Evolutionary conservation across 1,140 invertebrate species (phyloP), one percentile per base, ranked within the genome.

Genomic region (Drosophila insularis): DNA sequence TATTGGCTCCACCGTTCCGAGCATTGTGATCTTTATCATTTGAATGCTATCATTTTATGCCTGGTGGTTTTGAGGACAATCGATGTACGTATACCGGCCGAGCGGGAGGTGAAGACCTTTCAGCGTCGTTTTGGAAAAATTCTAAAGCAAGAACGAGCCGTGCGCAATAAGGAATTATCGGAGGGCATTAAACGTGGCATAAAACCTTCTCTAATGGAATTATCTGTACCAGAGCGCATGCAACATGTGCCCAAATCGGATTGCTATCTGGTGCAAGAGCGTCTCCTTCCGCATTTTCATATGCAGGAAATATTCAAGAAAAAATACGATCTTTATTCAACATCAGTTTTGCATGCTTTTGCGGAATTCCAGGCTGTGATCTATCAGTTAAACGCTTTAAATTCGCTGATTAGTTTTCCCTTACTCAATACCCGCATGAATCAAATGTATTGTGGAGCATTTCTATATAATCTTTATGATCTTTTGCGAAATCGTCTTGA

Each of bases 331-430:
- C 92, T 93, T 63, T 96, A 94, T 92, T 93, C 94, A 56, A 78
- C 92, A 5, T 92, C 82, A 27, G 93, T 94, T 56, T 92, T 97
- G 53, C 95, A 96, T 80, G 90, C 90, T n/a, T 96, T 95, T 90
- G 93, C 95, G 1, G 94, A 96, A 89, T 95, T 96, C 92, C 96
- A 97, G 90, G 94, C 93, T 90, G 94, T 94, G 76, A 89, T 96
- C 19, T 93, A 92, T 43, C 93, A 95, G 58, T 84, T 94, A 1
- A 94, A 94, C 71, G 92, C 94, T 66, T 92, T 97, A 14, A 96
- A 96, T 92, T 91, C 91, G 1, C 78, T 96, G 21, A 92, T 96
- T n/a, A 87, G 92, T 21, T 92, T 91, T 70, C 94, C 94, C 0
- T 94, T 94, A 75, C 71, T 92, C 63, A 85, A 91, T 78, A 93